Evolutionary conservation across 2,113 vertebrate genomes (phyloP).

Genomic region (Hypanus sabinus): DNA sequence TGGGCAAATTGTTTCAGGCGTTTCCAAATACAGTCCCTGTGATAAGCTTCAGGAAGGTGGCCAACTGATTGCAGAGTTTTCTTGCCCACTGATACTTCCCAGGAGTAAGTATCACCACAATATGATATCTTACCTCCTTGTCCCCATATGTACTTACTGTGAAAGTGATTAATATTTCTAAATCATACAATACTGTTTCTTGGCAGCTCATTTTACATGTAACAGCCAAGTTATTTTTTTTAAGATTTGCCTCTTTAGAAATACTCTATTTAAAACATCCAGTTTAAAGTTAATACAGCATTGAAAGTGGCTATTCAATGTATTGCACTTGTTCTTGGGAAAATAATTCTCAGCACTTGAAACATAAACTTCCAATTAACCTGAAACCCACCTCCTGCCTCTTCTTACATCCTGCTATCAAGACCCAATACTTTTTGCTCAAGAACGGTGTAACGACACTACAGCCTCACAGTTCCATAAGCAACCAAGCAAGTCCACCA

Average conservation of each 20-base stretch:
- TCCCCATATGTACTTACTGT: not conserved
- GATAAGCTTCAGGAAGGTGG: too few relatives aligned
- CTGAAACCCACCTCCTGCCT: too few relatives aligned
- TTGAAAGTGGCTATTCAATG: not conserved
- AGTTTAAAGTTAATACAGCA: not conserved
- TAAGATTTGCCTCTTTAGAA: not conserved
- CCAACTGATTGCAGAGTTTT: too few relatives aligned
- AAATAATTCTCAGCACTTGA: not conserved
- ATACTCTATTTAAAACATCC: not conserved
- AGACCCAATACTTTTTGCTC: too few relatives aligned
- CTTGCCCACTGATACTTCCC: not conserved
- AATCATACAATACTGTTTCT: not conserved
- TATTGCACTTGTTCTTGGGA: not conserved
- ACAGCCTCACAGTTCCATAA: too few relatives aligned
- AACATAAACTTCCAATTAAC: not conserved
- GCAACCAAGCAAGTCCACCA: too few relatives aligned
- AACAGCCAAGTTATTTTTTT: not conserved
- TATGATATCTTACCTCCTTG: not conserved
- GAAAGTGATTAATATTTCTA: too few relatives aligned
- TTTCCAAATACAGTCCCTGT: not conserved
- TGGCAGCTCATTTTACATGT: not conserved
- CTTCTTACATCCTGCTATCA: too few relatives aligned
- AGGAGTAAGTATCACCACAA: not conserved
- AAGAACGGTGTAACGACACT: too few relatives aligned
- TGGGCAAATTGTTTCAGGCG: not conserved